Conservation (phyloP, 2,113 vertebrate species). For the Hemiscyllium ocellatum region DNA sequence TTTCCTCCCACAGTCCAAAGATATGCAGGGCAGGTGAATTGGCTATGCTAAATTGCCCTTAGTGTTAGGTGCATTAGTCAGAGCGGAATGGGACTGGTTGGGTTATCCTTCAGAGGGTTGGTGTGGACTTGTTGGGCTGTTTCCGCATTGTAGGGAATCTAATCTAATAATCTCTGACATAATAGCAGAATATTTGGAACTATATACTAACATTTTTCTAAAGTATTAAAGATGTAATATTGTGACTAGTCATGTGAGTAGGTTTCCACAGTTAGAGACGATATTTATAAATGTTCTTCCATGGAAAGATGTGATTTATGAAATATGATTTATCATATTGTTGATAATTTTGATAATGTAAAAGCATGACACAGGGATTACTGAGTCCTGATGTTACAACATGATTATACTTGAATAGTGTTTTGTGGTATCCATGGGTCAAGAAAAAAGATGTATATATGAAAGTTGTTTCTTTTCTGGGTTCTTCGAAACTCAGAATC, state of each 20-base stretch:
- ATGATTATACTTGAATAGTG: neutral
- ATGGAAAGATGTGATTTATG: neutral
- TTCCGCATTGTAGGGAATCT: too few relatives aligned
- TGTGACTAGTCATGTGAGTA: neutral
- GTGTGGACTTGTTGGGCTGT: too few relatives aligned
- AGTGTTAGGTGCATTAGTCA: too few relatives aligned
- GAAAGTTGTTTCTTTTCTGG: neutral
- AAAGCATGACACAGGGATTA: neutral
- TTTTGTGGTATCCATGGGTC: neutral
- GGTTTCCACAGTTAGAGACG: neutral
- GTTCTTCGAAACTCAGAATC: neutral
- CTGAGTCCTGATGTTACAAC: neutral
- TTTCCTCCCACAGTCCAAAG: too few relatives aligned
- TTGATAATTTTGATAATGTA: neutral
- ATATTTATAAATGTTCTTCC: neutral
- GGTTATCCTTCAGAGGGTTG: too few relatives aligned
- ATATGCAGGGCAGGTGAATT: too few relatives aligned
- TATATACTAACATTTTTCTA: neutral
- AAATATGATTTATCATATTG: neutral
- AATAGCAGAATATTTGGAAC: neutral
- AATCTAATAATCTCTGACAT: neutral
- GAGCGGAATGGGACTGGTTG: too few relatives aligned
- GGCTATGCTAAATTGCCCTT: too few relatives aligned
- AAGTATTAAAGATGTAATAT: neutral
- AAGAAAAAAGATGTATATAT: neutral